Conservation (phyloP, 2,113 vertebrate species). For the Neopipo cinnamomea region DNA sequence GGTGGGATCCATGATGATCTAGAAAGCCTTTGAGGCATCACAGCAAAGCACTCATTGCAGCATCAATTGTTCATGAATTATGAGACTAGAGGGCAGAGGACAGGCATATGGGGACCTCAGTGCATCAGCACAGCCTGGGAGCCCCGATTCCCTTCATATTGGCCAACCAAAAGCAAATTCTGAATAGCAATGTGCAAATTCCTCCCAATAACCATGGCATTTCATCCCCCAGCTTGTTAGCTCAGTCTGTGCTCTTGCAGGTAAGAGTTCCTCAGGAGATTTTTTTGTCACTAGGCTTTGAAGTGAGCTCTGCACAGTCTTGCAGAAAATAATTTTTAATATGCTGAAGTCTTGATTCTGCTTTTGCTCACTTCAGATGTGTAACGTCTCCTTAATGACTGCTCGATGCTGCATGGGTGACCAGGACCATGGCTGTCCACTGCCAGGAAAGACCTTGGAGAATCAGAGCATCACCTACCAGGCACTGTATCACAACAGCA, state of each 20-base stretch:
- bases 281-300: conserved; percentile 22
- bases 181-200: background rate
- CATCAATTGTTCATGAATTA: background rate
- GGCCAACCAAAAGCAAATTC: background rate
- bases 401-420: background rate
- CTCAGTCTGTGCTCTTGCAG: background rate
- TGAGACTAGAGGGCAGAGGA: background rate
- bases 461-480: background rate
- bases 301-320: conserved; percentile 19
- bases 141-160: fast-evolving
- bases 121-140: background rate
- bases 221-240: background rate
- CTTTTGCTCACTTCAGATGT: background rate
- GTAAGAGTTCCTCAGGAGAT: conserved; percentile 20
- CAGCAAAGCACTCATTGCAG: background rate
- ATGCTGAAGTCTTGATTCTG: background rate
- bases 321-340: conserved; percentile 20
- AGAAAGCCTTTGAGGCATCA: background rate
- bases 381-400: background rate
- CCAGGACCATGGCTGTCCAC: background rate
- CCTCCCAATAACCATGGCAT: background rate
- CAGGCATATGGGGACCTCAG: background rate
- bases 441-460: background rate
- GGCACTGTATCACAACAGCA: background rate
- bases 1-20: background rate